Percentiles rank a stretch among this genome's conserved stretches.
These are phyloP conservation scores for Notodonta dromedarius DNA, from an alignment of 2,888 invertebrate genomes.

Conservation along the genomic window DNA sequence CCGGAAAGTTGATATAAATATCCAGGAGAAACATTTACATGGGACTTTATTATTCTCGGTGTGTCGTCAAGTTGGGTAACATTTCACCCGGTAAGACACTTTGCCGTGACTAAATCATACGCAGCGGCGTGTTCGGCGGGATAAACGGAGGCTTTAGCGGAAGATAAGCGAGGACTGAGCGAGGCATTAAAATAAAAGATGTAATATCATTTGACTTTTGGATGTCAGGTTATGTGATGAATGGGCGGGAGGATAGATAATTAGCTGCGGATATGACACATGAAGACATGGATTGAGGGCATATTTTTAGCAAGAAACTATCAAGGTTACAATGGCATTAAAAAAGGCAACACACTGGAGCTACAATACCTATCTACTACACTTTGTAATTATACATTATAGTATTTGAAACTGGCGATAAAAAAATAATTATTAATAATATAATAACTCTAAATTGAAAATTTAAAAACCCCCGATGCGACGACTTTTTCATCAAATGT, in stretches of 20 bases:
- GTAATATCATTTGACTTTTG: neutral
- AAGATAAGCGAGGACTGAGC: constrained; percentile 21
- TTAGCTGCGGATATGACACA: too few species aligned
- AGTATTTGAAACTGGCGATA: too few species aligned
- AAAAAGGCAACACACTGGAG: too few species aligned
- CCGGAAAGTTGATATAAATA: constrained; percentile 56
- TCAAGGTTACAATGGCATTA: too few species aligned
- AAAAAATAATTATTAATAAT: too few species aligned
- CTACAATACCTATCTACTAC: too few species aligned
- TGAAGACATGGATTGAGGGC: too few species aligned
- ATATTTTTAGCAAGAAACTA: too few species aligned
- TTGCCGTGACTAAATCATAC: constrained; percentile 65
- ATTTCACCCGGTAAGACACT: constrained; percentile 68
- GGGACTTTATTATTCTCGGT: constrained; percentile 60
- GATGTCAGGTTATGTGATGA: neutral
- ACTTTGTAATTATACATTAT: too few species aligned
- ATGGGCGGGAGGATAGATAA: neutral
- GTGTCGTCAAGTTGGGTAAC: constrained; percentile 63
- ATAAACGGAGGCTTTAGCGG: constrained; percentile 10
- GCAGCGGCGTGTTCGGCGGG: constrained; percentile 32
- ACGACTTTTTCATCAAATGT: too few species aligned
- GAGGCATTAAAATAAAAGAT: constrained; percentile 5
- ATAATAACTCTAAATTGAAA: too few species aligned
- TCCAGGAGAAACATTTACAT: constrained; percentile 66
- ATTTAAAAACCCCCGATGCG: too few species aligned